A percentile compares a stretch with the other conserved stretches of the same genome.
Conservation (phyloP, 35 echinoderm and acorn worm genomes). For the Patiria miniata region DNA sequence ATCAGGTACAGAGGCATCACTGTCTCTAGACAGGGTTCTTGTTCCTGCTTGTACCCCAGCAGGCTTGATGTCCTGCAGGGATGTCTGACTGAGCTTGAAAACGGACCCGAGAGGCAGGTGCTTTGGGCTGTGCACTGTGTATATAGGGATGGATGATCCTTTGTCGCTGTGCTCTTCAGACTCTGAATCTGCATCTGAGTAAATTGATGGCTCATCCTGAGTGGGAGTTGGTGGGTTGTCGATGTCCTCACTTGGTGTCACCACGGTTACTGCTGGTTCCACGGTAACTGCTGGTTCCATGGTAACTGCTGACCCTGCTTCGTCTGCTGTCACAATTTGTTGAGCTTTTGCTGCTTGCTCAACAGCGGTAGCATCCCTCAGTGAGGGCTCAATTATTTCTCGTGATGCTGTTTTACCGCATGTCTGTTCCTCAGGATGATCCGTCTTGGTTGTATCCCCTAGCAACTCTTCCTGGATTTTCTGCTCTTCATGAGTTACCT, state of each 20-base stretch:
- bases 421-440: neutral
- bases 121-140: slow-evolving; percentile 22
- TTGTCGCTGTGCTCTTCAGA: slow-evolving; percentile 40
- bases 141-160: slow-evolving; percentile 54
- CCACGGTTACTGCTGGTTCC: neutral
- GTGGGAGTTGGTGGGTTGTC: slow-evolving; percentile 88
- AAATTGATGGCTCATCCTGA: slow-evolving; percentile 74
- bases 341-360: no score
- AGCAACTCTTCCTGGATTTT: neutral
- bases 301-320: neutral
- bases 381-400: neutral
- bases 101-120: slow-evolving; percentile 2
- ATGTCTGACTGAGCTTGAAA: neutral
- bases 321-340: neutral
- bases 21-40: neutral
- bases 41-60: neutral
- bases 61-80: neutral
- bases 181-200: slow-evolving; percentile 12
- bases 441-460: neutral
- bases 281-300: neutral
- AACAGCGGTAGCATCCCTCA: neutral
- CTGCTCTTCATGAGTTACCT: neutral
- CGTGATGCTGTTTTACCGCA: neutral
- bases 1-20: neutral
- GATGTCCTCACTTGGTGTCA: neutral